phyloP scores from a whole-genome alignment of 2,888 invertebrate species.

The Uloborus plumipes region DNA sequence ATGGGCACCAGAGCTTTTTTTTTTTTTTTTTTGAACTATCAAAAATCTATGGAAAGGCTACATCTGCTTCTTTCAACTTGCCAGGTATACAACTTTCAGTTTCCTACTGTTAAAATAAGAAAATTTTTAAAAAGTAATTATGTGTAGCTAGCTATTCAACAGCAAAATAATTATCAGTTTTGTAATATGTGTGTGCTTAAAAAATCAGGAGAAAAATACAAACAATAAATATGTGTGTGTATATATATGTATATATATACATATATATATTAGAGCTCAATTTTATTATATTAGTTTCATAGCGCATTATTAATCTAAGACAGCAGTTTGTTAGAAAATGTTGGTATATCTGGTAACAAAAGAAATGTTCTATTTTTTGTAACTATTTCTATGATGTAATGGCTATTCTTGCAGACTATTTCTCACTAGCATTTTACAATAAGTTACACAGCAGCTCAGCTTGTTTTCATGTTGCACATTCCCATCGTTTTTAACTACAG shows the following conservation, averaged over 20 bases:
- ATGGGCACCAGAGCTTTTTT: too few species aligned
- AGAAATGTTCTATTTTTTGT: constrained; percentile 49
- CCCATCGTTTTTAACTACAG: constrained; percentile 41
- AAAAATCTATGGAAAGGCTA: too few species aligned
- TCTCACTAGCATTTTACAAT: constrained; percentile 36
- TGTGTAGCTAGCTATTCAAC: too few species aligned
- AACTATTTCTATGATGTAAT: constrained; percentile 52
- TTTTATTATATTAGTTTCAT: constrained; percentile 29
- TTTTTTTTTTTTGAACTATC: too few species aligned
- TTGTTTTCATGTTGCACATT: constrained; percentile 45
- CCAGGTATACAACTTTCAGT: too few species aligned
- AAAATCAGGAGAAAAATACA: neutral
- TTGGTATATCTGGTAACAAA: constrained; percentile 51
- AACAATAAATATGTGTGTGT: neutral
- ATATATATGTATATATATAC: neutral
- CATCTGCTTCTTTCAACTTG: too few species aligned
- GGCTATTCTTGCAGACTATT: constrained; percentile 34
- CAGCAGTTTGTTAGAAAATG: constrained; percentile 53
- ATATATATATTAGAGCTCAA: constrained; percentile 10
- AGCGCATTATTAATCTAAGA: constrained; percentile 42
- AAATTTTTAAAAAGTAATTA: too few species aligned
- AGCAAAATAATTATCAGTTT: too few species aligned
- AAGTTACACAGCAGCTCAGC: constrained; percentile 42
- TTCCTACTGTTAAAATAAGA: too few species aligned
- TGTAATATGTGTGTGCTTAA: neutral